phyloP scores from a whole-genome alignment of 2,113 vertebrate species.

The Urocitellus parryii region DNA sequence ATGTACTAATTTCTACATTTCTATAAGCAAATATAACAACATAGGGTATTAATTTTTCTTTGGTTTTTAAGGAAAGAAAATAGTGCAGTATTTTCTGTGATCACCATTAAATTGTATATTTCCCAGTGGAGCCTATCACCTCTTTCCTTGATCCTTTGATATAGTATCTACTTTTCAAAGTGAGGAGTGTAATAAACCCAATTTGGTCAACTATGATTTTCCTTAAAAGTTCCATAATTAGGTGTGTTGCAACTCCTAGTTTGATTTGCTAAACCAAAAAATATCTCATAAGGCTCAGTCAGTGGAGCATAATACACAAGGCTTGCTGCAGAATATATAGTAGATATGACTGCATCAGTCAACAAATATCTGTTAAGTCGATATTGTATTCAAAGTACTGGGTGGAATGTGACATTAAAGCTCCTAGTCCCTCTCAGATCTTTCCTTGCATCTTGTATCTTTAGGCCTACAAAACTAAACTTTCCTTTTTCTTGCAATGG shows the following conservation, averaged over 20 bases:
- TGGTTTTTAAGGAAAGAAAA: conserved; percentile 32
- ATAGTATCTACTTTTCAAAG: neutral
- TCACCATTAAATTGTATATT: neutral
- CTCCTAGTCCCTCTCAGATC: neutral
- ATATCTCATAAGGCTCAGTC: neutral
- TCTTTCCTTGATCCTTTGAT: neutral
- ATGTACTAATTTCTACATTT: neutral
- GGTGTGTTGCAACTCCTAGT: neutral
- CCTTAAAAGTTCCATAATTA: neutral
- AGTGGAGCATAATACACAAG: no score
- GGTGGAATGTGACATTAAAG: neutral
- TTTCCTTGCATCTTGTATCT: neutral
- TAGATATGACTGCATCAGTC: fast-evolving
- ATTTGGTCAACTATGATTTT: neutral
- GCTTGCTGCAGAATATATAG: neutral
- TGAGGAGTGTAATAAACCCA: neutral
- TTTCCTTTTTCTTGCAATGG: neutral
- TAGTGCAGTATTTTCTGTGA: neutral
- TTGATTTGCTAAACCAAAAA: neutral
- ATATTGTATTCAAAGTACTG: neutral
- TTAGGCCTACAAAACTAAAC: neutral
- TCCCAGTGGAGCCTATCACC: neutral
- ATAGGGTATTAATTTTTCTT: neutral
- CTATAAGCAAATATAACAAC: neutral
- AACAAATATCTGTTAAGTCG: neutral